Base-by-base conservation (phyloP, 2,888 invertebrate genomes). In the Ctenicera cuprea region DNA sequence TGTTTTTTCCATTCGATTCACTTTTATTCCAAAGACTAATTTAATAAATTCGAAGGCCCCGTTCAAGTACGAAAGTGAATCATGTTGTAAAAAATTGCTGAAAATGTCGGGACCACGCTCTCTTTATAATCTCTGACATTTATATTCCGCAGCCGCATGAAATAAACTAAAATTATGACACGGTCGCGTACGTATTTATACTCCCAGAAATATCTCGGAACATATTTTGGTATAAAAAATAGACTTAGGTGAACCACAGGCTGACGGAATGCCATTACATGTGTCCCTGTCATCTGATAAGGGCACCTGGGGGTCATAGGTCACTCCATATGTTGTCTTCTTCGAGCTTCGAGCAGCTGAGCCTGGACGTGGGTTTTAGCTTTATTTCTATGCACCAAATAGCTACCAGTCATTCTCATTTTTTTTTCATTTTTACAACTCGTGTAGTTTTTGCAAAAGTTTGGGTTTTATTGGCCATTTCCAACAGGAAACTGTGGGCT, bases 221-320 rank as follows among this genome's bases (percentile, higher is more conserved):
- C 43, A 68, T 71, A 71, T 75, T 76, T 73, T 74, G 50, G 62
- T 74, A 70, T 71, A 77, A 73, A 77, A 68, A 73, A 76, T 75
- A 73, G 64, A 54, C 69, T 66, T 69, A 73, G 74, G 45, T 76
- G 73, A 71, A 66, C 59, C 65, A 52, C 71, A 69, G 57, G 66
- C 76, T 77, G 76, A 74, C 78, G 82, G 86, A 86, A 86, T 86
- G 86, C 86, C 85, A 86, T 86, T 86, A 86, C 84, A 84, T 84
- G 84, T 85, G 85, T 84, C 82, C 80, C 78, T 82, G 80, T 77
- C 81, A 86, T 86, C 86, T 83, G 86, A 86, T 86, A 86, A 85
- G 82, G 78, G 79, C 80, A 81, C 77, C 77, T 77, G 78, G 77
- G 81, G 85, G 85, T 85, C 84, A 83, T 65, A 84, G 85, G 85